These are phyloP conservation scores for Sesamia inferens DNA, from an alignment of 2,888 invertebrate genomes.

Conservation along the genomic window DNA sequence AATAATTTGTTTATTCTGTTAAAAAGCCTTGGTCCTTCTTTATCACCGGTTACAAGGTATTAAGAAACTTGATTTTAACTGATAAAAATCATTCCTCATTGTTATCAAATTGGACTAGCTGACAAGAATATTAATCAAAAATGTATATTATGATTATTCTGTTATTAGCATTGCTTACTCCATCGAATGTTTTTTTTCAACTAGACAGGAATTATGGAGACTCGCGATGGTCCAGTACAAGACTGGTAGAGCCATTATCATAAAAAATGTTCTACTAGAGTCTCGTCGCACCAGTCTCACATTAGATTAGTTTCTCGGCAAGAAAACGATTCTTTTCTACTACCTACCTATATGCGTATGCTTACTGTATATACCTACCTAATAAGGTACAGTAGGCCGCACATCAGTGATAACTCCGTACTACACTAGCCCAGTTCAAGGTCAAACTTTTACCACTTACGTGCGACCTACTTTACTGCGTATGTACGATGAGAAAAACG, in stretches of 20 bases:
- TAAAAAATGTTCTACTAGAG: neutral
- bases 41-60: conserved; percentile 21
- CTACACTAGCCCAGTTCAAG: neutral
- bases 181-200: neutral
- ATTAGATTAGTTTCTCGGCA: neutral
- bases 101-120: conserved; percentile 23
- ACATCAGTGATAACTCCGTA: neutral
- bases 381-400: neutral
- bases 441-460: neutral
- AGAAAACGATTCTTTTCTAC: neutral
- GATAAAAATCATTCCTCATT: conserved; percentile 21
- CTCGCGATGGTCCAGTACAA: neutral
- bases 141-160: conserved; percentile 2
- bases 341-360: too few relatives aligned
- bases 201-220: neutral
- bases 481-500: neutral
- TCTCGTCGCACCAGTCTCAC: neutral
- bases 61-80: conserved; percentile 26
- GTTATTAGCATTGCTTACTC: conserved; percentile 16
- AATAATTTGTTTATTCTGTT: neutral
- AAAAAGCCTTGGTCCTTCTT: neutral
- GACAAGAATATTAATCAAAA: conserved; percentile 14
- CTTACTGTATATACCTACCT: too few relatives aligned
- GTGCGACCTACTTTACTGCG: neutral
- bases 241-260: neutral